Base-by-base conservation (phyloP, 2,113 vertebrate species). In the Oncorhynchus tshawytscha region DNA sequence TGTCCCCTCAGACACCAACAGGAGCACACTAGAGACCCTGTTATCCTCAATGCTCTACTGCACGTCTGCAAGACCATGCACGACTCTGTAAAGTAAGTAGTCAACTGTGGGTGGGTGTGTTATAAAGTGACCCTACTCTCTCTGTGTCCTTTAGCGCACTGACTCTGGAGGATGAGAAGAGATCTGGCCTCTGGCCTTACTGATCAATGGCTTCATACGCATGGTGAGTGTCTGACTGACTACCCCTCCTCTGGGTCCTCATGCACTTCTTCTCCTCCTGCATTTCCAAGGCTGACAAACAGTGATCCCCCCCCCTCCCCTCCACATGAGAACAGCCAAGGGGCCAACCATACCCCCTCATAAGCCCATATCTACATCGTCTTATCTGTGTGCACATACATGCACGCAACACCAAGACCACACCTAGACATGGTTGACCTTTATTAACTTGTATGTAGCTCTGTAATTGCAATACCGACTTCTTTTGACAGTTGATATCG, bases 51-150 rank as follows among this genome's bases (percentile, higher is more conserved):
- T 8, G 96, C 97, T 70, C 94, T 99, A 73, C 86, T 99, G 82
- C 97, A 99, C 1, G 91, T 98, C 85, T 99, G 98, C 89, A 99
- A 99, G 92, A 96, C 95, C 9, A 98, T 98, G 98, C 98, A 99
- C 0, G 97, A 99, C 82, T 99, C 97, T 3, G 97, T 99, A 79
- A 99, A 99, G 98, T 99, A 95, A 91, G 95, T 34, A 25, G 6
- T 9, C 4, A 24, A 66, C 54, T 45, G 66, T 76, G 34, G 39
- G 9, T 45, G 39, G 39, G 2, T 45, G 39, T 45, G 39, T 45
- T 45, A 45, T 45, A 45, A 45, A 45, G 9, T 45, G 8, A 45
- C 39, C 9, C 71, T 39, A 73, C 31, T 73, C 76, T 76, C 4
- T 78, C 57, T 87, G 64, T 87, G 60, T 68, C 76, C 79, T 70